Evolutionary conservation across 1,140 invertebrate genomes (phyloP), one percentile per base, ranked within the genome.

Genomic region (Muscidifurax raptorellus): DNA sequence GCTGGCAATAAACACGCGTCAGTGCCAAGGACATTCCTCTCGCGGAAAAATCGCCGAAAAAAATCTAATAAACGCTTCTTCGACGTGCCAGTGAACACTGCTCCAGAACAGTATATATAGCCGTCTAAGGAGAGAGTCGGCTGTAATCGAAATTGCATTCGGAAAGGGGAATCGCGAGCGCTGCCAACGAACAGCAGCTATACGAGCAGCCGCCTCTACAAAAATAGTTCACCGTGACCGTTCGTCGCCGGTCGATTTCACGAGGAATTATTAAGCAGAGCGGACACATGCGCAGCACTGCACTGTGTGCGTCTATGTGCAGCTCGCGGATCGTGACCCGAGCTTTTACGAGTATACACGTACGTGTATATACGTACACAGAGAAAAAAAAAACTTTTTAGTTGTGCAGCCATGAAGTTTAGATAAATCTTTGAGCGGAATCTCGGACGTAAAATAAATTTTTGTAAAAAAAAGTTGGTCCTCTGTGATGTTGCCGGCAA

Each of bases 201-300:
- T n/a, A 36, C 36, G 74, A 40, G 83, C 69, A 72, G 80, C 59
- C 82, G 86, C 80, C 78, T 83, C 83, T 88, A 87, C 87, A 86
- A 86, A 86, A 89, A 89, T 89, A 89, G 88, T 88, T 89, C 79
- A 87, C 86, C 88, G 87, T 88, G 88, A 88, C 86, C 87, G 86
- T 88, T 87, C 78, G 85, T 36, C 66, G 85, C 71, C 86, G 85
- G 86, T 89, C 88, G 88, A 89, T 89, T 86, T 86, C 25, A 86
- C 78, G 76, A 87, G 85, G 82, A 89, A 89, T 89, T 89, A 89
- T 89, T 88, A 88, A 89, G 84, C 82, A 79, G 52, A 59, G 74
- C 74, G 71, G 36, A 84, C 74, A 28, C 59, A 52, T 32, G 32
- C 82, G 84, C 85, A 59, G 52, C 52, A 7, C 52, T 59, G 52